Percentiles rank a stretch among this genome's conserved stretches.
These are phyloP conservation scores for Cladopsammia gracilis DNA, from an alignment of 64 coral and sea anemone genomes.

Conservation along the genomic window DNA sequence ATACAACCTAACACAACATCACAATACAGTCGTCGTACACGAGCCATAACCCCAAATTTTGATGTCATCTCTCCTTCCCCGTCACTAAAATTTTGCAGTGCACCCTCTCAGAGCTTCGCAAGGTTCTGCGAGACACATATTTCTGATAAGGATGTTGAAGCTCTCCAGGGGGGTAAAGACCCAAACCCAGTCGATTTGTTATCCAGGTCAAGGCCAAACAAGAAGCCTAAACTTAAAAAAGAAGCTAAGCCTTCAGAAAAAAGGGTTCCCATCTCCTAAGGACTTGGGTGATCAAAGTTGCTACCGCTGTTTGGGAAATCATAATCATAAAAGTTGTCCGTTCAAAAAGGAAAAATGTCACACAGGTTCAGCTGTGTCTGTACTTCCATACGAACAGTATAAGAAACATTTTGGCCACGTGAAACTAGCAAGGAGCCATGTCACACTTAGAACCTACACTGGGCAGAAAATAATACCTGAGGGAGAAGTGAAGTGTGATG, in stretches of 20 bases:
- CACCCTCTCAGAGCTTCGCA: too few species aligned
- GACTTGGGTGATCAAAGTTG: slow-evolving; percentile 26
- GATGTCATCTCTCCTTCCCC: too few species aligned
- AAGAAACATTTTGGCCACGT: too few species aligned
- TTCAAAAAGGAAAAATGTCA: slow-evolving; percentile 63
- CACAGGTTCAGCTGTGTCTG: slow-evolving; percentile 54
- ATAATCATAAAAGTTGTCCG: slow-evolving; percentile 58
- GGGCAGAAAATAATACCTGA: slow-evolving; percentile 46
- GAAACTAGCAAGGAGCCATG: background rate
- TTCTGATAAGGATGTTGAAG: too few species aligned
- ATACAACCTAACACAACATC: too few species aligned
- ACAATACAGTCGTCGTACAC: too few species aligned
- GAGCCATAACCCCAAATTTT: too few species aligned
- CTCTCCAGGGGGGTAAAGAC: slow-evolving; percentile 17
- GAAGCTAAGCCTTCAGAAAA: slow-evolving; percentile 15
- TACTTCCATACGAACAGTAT: slow-evolving; percentile 43
- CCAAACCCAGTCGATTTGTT: slow-evolving; percentile 26
- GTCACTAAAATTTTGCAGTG: too few species aligned
- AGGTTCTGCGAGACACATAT: too few species aligned
- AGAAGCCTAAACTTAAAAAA: slow-evolving; percentile 6
- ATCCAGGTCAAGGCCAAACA: slow-evolving; percentile 11
- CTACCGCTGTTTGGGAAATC: slow-evolving; percentile 49
- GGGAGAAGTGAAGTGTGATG: slow-evolving; percentile 49
- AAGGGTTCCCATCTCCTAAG: background rate
- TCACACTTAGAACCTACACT: slow-evolving; percentile 48